These are phyloP conservation scores for Prunella fulvescens DNA, from an alignment of 2,113 vertebrate species.

Conservation along the genomic window DNA sequence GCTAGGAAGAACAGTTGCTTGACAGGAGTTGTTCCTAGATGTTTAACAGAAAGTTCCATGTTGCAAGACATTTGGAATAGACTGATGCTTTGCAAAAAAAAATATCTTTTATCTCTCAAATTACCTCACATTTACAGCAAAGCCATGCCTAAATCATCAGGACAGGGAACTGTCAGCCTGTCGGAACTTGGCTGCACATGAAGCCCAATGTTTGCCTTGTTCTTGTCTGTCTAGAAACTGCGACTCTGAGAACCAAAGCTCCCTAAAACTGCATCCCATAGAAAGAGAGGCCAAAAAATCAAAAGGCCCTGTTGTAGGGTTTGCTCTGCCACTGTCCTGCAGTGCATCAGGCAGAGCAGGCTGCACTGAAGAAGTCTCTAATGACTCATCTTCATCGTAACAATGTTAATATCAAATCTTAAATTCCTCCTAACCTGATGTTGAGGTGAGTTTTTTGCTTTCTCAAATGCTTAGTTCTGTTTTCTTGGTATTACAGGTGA, in stretches of 20 bases:
- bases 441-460: not conserved
- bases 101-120: not conserved
- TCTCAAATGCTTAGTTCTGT: not conserved
- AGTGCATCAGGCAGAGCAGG: not conserved
- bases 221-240: not conserved
- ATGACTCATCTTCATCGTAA: not conserved
- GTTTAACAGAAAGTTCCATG: not conserved
- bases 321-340: not conserved
- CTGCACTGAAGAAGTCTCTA: not conserved
- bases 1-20: not conserved
- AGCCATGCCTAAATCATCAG: not conserved
- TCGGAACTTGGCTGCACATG: not conserved
- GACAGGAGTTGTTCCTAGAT: not conserved
- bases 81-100: not conserved
- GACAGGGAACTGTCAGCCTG: not conserved
- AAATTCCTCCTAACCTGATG: not conserved
- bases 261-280: not conserved
- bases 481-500: not conserved
- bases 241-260: not conserved
- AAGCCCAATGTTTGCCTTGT: not conserved
- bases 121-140: not conserved
- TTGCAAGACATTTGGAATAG: not conserved
- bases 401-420: not conserved
- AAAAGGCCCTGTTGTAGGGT: not conserved
- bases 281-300: not conserved